Evolutionary conservation across 2,888 invertebrate genomes (phyloP), one percentile per base, ranked within the genome.

Genomic region (Heterodera filipjevi): DNA sequence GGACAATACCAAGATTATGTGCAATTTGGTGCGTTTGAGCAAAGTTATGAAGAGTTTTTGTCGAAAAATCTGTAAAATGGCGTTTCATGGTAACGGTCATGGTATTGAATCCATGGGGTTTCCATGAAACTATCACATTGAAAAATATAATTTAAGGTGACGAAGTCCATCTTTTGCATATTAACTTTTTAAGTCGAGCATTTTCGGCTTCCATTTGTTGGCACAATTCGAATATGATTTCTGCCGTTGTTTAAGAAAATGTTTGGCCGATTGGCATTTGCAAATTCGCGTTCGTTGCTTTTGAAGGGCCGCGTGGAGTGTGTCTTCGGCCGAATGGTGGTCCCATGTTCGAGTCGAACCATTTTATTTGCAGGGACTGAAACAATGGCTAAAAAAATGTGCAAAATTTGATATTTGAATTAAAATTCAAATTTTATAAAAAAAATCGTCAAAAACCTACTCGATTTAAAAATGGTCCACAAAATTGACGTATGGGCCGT

Each of bases 401-500:
- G 22, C 16, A 19, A 19, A 53, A 53, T 53, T 53, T 19, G 5
- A 19, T 53, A n/a, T 30, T 66, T 30, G 1, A 27, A n/a, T n/a
- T n/a, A n/a, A n/a, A n/a, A n/a, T n/a, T n/a, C n/a, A n/a, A n/a
- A n/a, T n/a, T n/a, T n/a, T n/a, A n/a, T n/a, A n/a, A n/a, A n/a
- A n/a, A n/a, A n/a, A n/a, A n/a, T n/a, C n/a, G n/a, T n/a, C n/a
- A n/a, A n/a, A n/a, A 14, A 32, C 66, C 22, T 22, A 75, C 39
- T 74, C 33, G 30, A 46, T 27, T 27, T 46, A 53, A 49, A 75
- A 33, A 75, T 49, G 66, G n/a, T 16, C 75, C 30, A 75, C 39
- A 75, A 53, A 33, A 75, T 75, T 49, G 44, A 32, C 16, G 75
- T 64, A 16, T 75, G 75, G 3, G 75, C 66, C 44, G 32, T 32